These are phyloP conservation scores for Scaptomyza flava DNA, from an alignment of 2,888 invertebrate genomes.

Conservation along the genomic window DNA sequence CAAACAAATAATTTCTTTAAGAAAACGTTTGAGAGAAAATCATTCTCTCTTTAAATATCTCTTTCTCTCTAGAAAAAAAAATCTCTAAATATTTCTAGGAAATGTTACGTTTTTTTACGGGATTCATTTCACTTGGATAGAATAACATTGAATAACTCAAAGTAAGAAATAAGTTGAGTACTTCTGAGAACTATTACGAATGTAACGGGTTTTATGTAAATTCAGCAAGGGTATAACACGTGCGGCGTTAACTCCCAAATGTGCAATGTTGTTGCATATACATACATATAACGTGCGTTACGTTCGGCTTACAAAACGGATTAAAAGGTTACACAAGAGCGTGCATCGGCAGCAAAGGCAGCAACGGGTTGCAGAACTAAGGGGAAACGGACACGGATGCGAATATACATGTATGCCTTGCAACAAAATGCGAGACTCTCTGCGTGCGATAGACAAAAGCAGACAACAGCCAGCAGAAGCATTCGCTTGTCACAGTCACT, in stretches of 20 bases:
- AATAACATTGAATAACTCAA: not conserved
- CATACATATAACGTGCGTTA: constrained; percentile 74
- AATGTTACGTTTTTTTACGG: not conserved
- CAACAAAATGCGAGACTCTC: constrained; percentile 51
- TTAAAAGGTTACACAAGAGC: constrained; percentile 82
- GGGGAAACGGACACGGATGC: constrained; percentile 51
- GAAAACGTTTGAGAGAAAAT: too few relatives aligned
- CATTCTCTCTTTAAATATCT: too few relatives aligned
- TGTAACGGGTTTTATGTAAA: constrained; percentile 1
- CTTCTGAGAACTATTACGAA: not conserved
- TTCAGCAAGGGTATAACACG: constrained; percentile 11
- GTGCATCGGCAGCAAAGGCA: constrained; percentile 53
- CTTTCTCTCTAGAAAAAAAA: too few relatives aligned
- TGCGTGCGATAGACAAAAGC: constrained; percentile 36
- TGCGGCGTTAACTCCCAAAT: not conserved
- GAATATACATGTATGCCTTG: constrained; percentile 29
- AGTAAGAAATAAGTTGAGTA: not conserved
- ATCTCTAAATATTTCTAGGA: too few relatives aligned
- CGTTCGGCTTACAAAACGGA: constrained; percentile 82
- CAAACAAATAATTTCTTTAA: too few relatives aligned
- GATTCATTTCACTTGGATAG: not conserved
- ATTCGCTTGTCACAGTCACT: constrained; percentile 57
- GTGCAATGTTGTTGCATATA: constrained; percentile 33
- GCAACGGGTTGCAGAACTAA: not conserved
- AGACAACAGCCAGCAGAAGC: constrained; percentile 26